These are phyloP conservation scores for Drosophila merina DNA, from an alignment of 2,888 invertebrate genomes.

Conservation along the genomic window DNA sequence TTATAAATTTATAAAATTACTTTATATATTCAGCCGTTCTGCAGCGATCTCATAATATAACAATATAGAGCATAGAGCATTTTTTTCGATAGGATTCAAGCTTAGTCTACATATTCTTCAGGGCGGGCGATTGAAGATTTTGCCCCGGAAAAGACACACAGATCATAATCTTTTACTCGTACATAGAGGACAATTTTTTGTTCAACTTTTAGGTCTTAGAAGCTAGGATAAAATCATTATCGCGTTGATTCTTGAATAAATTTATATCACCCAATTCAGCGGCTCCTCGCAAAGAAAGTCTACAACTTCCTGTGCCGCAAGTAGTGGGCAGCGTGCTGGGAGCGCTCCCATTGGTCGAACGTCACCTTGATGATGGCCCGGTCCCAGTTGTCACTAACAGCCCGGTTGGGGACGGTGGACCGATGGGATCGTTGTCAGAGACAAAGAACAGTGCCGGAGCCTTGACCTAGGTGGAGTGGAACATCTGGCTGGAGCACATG, in stretches of 20 bases:
- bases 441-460: constrained; percentile 91
- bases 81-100: constrained; percentile 28
- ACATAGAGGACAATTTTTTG: constrained; percentile 17
- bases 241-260: constrained; percentile 54
- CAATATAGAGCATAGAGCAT: constrained; percentile 47
- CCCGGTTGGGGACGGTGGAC: constrained; percentile 89
- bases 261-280: constrained; percentile 61
- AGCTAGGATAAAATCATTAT: constrained; percentile 71
- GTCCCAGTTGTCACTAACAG: constrained; percentile 90
- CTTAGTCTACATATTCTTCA: constrained; percentile 30
- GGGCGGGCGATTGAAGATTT: constrained; percentile 33
- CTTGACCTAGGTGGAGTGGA: constrained; percentile 90
- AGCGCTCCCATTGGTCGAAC: constrained; percentile 90
- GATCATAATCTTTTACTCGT: constrained; percentile 20
- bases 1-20: no score
- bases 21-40: constrained; percentile 55
- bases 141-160: constrained; percentile 28
- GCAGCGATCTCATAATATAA: constrained; percentile 51
- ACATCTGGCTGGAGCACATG: constrained; percentile 91
- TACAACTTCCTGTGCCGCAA: constrained; percentile 86
- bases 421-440: constrained; percentile 91
- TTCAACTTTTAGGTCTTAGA: constrained; percentile 62
- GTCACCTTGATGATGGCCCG: constrained; percentile 89
- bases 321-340: constrained; percentile 90
- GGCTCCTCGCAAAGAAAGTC: constrained; percentile 37